A percentile compares a stretch with the other conserved stretches of the same genome.
phyloP scores from a whole-genome alignment of 2,113 vertebrate genomes.

The Pteruthius melanotis region DNA sequence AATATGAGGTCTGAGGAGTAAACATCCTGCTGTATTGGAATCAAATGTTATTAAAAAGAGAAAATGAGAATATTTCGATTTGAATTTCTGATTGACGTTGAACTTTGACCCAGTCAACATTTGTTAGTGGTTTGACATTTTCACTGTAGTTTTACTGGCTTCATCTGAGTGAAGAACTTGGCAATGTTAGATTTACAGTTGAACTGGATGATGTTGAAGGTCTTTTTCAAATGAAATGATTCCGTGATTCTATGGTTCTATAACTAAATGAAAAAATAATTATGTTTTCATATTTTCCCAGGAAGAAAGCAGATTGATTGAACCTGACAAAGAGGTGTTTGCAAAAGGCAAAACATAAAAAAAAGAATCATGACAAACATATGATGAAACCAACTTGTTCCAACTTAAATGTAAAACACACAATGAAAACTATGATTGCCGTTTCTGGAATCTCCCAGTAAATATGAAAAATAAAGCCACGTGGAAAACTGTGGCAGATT shows the following conservation, averaged over 20 bases:
- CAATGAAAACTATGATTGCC: background rate
- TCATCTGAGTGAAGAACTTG: background rate
- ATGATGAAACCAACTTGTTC: background rate
- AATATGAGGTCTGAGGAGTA: background rate
- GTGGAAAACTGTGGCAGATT: background rate
- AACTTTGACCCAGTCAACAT: background rate
- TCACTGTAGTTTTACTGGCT: background rate
- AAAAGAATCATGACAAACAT: background rate
- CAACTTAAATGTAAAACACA: background rate
- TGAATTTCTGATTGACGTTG: background rate
- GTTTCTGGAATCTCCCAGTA: background rate
- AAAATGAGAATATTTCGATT: background rate
- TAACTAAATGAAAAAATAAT: background rate
- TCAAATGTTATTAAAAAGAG: background rate
- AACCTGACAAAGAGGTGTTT: background rate
- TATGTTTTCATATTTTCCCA: background rate
- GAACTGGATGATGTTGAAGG: background rate
- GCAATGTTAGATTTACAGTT: background rate
- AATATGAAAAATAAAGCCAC: background rate
- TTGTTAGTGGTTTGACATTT: background rate
- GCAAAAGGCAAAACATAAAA: background rate
- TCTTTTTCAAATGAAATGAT: background rate
- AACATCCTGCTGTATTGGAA: background rate
- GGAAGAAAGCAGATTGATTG: background rate
- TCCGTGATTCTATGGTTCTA: background rate